These are phyloP conservation scores for Pangasius macronema DNA, from an alignment of 2,797 vertebrate species.

Conservation along the genomic window DNA sequence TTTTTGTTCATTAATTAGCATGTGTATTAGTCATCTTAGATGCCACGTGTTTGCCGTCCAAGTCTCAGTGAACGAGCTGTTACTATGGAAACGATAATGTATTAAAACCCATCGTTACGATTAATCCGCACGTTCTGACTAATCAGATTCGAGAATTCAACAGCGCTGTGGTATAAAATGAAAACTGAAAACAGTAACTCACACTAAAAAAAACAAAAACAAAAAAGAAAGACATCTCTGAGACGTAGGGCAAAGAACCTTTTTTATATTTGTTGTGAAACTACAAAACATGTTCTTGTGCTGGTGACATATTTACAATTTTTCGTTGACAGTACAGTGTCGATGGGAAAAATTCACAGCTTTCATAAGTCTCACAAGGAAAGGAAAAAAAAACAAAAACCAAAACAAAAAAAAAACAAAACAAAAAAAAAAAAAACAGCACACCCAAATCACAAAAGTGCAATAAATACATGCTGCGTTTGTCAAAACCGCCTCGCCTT, in stretches of 20 bases:
- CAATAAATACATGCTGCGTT: slow-evolving; percentile 79
- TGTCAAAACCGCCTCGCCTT: slow-evolving; percentile 55
- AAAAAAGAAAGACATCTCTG: background rate
- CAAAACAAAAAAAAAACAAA: too few relatives aligned
- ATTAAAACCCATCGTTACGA: background rate
- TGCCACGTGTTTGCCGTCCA: too few relatives aligned
- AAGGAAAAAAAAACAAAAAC: slow-evolving; percentile 41
- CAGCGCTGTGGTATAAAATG: background rate
- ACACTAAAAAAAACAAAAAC: background rate
- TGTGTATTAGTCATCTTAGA: too few relatives aligned
- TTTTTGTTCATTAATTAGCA: too few relatives aligned
- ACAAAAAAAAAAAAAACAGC: slow-evolving; percentile 57
- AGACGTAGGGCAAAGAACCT: slow-evolving; percentile 64
- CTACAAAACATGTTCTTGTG: slow-evolving; percentile 81
- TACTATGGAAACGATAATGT: too few relatives aligned
- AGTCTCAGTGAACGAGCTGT: too few relatives aligned
- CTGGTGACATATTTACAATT: slow-evolving; percentile 84
- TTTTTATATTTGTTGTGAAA: slow-evolving; percentile 79
- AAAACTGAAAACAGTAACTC: background rate
- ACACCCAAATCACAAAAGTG: slow-evolving; percentile 81
- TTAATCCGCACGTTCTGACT: background rate
- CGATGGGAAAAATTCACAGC: slow-evolving; percentile 83
- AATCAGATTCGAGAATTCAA: background rate
- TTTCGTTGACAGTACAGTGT: slow-evolving; percentile 76
- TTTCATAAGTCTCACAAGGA: slow-evolving; percentile 74